A percentile compares a stretch with the other conserved stretches of the same genome.
Conservation (phyloP, 2,888 invertebrate genomes). For the Priocnemis perturbator region DNA sequence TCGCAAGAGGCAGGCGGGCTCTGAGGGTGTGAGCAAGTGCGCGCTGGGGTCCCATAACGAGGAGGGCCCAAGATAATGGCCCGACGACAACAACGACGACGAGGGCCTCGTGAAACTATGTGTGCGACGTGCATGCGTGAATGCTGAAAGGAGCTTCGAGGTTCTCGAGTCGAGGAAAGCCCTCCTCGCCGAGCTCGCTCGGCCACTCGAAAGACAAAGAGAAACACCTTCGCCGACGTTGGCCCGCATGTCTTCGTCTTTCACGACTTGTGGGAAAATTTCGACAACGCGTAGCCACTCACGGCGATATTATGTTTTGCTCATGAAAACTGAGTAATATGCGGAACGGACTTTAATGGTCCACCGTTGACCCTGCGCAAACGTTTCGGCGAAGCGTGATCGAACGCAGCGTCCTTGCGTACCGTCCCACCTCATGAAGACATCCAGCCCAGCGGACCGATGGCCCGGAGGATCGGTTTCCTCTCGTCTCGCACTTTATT, state of each 20-base stretch:
- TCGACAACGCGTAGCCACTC: conserved; percentile 21
- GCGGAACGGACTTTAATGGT: too few relatives aligned
- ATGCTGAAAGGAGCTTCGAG: conserved; percentile 33
- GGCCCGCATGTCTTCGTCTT: conserved; percentile 55
- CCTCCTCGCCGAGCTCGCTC: background rate
- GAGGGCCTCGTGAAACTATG: conserved; percentile 31
- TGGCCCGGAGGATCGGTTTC: too few relatives aligned
- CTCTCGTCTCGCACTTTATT: too few relatives aligned
- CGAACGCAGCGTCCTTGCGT: background rate
- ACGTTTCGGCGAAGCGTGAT: too few relatives aligned
- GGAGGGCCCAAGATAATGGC: conserved; percentile 50
- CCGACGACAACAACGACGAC: conserved; percentile 18
- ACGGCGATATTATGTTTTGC: too few relatives aligned
- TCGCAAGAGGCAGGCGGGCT: conserved; percentile 41
- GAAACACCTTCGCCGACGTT: conserved; percentile 41
- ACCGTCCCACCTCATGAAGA: too few relatives aligned
- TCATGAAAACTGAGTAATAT: too few relatives aligned
- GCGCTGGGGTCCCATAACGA: conserved; percentile 27
- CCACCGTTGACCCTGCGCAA: too few relatives aligned
- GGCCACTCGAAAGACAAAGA: conserved; percentile 59
- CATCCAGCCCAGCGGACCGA: too few relatives aligned
- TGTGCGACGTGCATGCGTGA: conserved; percentile 33
- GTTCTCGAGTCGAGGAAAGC: conserved; percentile 25
- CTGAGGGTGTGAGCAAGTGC: conserved; percentile 28
- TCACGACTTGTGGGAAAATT: conserved; percentile 54